A percentile compares a stretch with the other conserved stretches of the same genome.
phyloP scores from a whole-genome alignment of 2,113 vertebrate species.

The Zosterops borbonicus region DNA sequence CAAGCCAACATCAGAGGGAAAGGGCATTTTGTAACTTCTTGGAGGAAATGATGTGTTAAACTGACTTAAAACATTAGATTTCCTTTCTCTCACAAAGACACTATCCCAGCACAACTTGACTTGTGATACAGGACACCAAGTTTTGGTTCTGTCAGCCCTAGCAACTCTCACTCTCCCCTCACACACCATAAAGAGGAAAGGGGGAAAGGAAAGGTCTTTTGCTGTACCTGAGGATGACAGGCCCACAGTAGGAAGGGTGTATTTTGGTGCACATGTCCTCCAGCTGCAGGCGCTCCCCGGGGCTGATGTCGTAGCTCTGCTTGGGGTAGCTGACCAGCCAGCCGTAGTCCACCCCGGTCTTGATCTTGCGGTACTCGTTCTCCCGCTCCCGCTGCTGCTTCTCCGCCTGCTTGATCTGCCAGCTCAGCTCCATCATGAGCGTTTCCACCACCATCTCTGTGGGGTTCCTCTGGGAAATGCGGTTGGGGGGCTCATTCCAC shows the following conservation, averaged over 20 bases:
- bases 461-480: slow-evolving; percentile 78
- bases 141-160: neutral
- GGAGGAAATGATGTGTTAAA: neutral
- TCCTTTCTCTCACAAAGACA: neutral
- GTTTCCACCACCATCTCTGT: slow-evolving; percentile 90
- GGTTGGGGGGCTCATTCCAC: slow-evolving; percentile 81
- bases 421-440: slow-evolving; percentile 92
- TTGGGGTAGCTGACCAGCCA: slow-evolving; percentile 89
- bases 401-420: slow-evolving; percentile 91
- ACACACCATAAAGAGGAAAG: neutral
- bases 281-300: slow-evolving; percentile 84
- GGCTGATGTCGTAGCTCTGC: slow-evolving; percentile 82
- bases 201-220: neutral
- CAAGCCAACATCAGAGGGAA: neutral
- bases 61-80: neutral
- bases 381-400: slow-evolving; percentile 85
- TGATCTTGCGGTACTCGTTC: slow-evolving; percentile 79
- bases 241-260: slow-evolving; percentile 88
- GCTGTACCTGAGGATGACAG: slow-evolving; percentile 87
- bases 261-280: slow-evolving; percentile 92
- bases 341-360: slow-evolving; percentile 93
- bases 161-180: neutral
- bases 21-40: neutral
- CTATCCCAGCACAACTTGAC: neutral
- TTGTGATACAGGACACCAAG: neutral